Conservation (phyloP, 2,797 vertebrate genomes). For the Tangara arthus region DNA sequence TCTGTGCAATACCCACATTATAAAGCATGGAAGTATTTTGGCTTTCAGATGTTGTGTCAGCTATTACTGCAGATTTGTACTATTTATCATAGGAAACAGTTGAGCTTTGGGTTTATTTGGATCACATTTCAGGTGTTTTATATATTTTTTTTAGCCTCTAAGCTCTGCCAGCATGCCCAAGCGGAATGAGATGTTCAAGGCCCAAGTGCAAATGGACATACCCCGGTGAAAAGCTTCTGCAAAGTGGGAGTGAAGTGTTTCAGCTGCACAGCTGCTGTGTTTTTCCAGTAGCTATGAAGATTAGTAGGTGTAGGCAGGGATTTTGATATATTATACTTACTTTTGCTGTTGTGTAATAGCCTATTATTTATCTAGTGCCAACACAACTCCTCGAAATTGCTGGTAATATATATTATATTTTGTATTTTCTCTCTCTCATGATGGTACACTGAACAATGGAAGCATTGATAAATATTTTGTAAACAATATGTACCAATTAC, state of each 20-base stretch:
- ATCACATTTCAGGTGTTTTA: neutral
- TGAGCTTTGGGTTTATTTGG: neutral
- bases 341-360: neutral
- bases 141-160: neutral
- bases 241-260: neutral
- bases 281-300: neutral
- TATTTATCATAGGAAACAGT: neutral
- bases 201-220: neutral
- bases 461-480: neutral
- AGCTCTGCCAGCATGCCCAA: neutral
- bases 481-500: neutral
- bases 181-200: neutral
- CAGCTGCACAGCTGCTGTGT: neutral
- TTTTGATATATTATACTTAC: neutral
- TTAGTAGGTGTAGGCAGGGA: neutral
- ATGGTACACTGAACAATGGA: neutral
- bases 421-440: neutral
- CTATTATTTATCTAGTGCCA: neutral
- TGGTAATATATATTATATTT: neutral
- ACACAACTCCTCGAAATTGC: neutral
- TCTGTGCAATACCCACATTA: neutral
- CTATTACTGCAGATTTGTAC: neutral
- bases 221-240: neutral
- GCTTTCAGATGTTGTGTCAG: neutral
- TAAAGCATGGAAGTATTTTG: neutral